A percentile compares a stretch with the other conserved stretches of the same genome.
phyloP scores from a whole-genome alignment of 2,888 invertebrate species.

The Glyphotaelius pellucidus region DNA sequence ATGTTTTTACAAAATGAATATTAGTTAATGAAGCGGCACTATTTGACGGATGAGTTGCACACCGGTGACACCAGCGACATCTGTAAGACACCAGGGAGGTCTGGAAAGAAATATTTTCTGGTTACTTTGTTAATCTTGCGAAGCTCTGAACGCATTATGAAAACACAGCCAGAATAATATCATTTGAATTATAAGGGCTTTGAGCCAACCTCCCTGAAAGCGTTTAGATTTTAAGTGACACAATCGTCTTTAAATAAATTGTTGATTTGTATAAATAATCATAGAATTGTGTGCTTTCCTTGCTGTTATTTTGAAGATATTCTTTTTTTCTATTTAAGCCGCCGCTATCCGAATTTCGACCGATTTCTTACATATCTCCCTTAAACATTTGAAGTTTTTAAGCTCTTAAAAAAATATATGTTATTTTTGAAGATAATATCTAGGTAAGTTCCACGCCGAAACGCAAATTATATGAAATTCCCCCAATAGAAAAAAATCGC shows the following conservation, averaged over 20 bases:
- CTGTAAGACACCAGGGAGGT: conserved; percentile 14
- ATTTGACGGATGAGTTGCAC: conserved; percentile 14
- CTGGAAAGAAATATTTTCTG: conserved; percentile 30
- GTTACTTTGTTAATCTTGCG: conserved; percentile 32
- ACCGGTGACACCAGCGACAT: conserved; percentile 13
- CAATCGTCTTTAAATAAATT: neutral
- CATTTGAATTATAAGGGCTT: neutral
- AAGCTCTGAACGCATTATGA: neutral
- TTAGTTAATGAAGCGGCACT: conserved; percentile 20
- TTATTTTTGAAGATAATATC: too few relatives aligned
- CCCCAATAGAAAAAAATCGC: too few relatives aligned
- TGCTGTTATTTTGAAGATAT: neutral
- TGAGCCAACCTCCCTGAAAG: neutral
- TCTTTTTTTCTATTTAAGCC: neutral
- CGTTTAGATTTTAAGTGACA: neutral
- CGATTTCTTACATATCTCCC: too few relatives aligned
- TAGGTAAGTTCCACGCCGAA: too few relatives aligned
- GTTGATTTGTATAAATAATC: neutral
- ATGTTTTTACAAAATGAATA: neutral
- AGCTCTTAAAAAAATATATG: too few relatives aligned
- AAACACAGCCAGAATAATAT: neutral
- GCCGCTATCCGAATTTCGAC: too few relatives aligned
- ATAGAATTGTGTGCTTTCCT: neutral
- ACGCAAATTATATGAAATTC: too few relatives aligned
- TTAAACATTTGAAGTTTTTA: too few relatives aligned